Percentiles rank a stretch among this genome's conserved stretches.
Conservation (phyloP, 1,140 invertebrate genomes). For the Probaryconus sp. region DNA sequence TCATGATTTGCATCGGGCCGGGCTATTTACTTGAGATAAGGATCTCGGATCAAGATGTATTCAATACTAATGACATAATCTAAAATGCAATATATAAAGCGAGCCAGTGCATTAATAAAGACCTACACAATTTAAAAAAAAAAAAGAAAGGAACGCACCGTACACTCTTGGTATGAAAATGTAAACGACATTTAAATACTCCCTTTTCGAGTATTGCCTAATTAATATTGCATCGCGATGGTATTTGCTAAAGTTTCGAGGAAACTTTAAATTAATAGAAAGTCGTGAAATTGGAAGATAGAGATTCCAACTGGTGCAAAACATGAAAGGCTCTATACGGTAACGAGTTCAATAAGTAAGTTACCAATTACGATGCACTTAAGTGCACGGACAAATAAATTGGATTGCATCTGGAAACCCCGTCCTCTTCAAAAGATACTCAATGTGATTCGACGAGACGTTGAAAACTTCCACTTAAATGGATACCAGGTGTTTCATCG, state of each 20-base stretch:
- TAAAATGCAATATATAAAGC: background rate
- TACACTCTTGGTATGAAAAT: background rate
- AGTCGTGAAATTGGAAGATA: conserved; percentile 8
- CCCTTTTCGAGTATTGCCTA: background rate
- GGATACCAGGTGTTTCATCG: conserved; percentile 58
- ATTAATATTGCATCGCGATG: conserved; percentile 8
- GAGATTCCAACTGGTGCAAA: conserved; percentile 10
- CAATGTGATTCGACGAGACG: conserved; percentile 25
- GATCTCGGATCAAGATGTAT: background rate
- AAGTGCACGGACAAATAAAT: conserved; percentile 51
- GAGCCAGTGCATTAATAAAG: conserved; percentile 11
- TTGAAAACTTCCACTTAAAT: conserved; percentile 63
- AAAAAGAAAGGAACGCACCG: too few relatives aligned
- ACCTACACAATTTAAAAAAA: too few relatives aligned
- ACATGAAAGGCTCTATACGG: conserved; percentile 11
- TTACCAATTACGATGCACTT: conserved; percentile 55
- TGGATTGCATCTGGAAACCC: conserved; percentile 39
- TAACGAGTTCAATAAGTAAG: conserved; percentile 50
- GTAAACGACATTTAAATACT: background rate
- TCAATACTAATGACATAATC: conserved; percentile 22
- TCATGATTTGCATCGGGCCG: too few relatives aligned
- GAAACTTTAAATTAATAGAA: conserved; percentile 18
- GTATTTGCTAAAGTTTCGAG: conserved; percentile 10
- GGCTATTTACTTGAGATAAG: too few relatives aligned
- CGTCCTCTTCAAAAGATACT: conserved; percentile 32